Evolutionary conservation across 2,797 vertebrate genomes (phyloP), one percentile per base, ranked within the genome.

Genomic region (Menidia menidia): DNA sequence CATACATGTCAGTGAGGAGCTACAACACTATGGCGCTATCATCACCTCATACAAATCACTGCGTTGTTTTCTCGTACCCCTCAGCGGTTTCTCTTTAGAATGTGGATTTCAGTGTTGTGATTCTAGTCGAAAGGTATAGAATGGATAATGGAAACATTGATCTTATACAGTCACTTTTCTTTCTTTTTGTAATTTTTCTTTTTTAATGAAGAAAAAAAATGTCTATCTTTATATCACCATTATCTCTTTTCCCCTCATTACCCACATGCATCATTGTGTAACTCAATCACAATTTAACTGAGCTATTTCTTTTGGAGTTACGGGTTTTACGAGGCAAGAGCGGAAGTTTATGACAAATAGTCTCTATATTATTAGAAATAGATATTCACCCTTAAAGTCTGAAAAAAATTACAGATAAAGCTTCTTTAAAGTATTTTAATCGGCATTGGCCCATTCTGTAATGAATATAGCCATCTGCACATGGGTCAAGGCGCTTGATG

Each of bases 11-110:
- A 51, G 55, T 43, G 19, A 58, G 25, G 55, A 13, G 2, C 15
- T 41, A 45, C 18, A 57, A 50, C 44, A 39, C 5, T 47, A 11
- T 47, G 18, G 14, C 51, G 31, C 51, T 53, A 53, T 56, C 10
- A 41, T 67, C 35, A 55, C 18, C 35, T 43, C 10, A 60, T 33
- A 18, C 44, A 58, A 58, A 42, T 50, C 44, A 51, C 32, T 47
- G 13, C 18, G 25, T 6, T 53, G 51, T 32, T 67, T 57, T 51
- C 6, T n/a, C 33, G 32, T 11, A 48, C 15, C 16, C 41, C 44
- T 57, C 45, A 58, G 33, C 18, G 53, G 50, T 67, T 30, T 67
- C 35, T n/a, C 44, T 47, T 33, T 9, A 10, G 7, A 32, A 32
- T 45, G 16, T 18, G 25, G 42, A 45, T 47, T 42, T 53, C 6